Percentiles rank a stretch among this genome's conserved stretches.
Conservation (phyloP, 2,888 invertebrate species). For the Parthenolecanium corni region DNA sequence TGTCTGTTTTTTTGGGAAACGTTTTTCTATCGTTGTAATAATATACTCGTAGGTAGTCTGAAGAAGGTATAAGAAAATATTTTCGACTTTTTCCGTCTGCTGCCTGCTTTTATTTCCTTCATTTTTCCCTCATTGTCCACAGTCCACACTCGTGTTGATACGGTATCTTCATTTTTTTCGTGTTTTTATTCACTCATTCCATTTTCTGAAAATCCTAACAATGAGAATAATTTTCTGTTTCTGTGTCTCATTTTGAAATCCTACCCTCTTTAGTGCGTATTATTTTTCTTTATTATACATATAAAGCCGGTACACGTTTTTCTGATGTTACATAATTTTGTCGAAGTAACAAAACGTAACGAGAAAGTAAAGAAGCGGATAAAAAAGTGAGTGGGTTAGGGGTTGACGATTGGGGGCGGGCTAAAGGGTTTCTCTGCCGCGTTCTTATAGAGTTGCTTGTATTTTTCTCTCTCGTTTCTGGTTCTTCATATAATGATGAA, state of each 20-base stretch:
- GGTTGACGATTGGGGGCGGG: background rate
- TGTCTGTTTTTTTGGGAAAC: too few relatives aligned
- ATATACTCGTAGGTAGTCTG: too few relatives aligned
- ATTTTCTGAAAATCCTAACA: slow-evolving; percentile 12
- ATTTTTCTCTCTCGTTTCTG: background rate
- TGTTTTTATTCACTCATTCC: background rate
- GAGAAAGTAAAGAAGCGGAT: background rate
- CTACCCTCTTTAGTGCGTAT: slow-evolving; percentile 16
- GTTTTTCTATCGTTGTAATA: too few relatives aligned
- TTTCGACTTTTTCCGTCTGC: background rate
- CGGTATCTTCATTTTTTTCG: slow-evolving; percentile 6
- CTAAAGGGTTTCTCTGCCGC: too few relatives aligned
- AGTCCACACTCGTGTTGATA: too few relatives aligned
- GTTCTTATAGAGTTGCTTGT: too few relatives aligned
- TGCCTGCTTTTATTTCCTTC: background rate
- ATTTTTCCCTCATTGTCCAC: slow-evolving; percentile 5
- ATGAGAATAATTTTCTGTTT: slow-evolving; percentile 8
- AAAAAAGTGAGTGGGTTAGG: background rate
- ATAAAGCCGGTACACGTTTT: slow-evolving; percentile 10
- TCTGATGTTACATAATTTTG: slow-evolving; percentile 15
- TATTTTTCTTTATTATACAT: slow-evolving; percentile 22
- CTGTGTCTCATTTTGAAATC: background rate
- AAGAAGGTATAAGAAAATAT: too few relatives aligned
- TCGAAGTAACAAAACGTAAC: background rate
- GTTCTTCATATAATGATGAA: slow-evolving; percentile 7